Evolutionary conservation across 1,140 invertebrate genomes (phyloP).

Genomic region (Zaprionus ghesquierei): DNA sequence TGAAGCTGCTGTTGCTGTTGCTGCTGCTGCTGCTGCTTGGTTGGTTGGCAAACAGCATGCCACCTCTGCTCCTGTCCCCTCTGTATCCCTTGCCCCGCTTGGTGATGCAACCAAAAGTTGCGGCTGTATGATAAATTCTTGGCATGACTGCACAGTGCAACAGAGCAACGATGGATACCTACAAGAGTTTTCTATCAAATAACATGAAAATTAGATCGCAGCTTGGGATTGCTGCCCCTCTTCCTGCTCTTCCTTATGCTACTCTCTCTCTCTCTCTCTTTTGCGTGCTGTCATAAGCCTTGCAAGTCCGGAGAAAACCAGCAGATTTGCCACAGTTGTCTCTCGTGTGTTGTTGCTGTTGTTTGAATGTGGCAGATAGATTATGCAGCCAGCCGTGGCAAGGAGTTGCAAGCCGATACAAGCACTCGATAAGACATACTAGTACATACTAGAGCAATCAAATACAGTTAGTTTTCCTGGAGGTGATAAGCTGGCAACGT

Average conservation of each 20-base stretch:
- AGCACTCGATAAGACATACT: constrained; percentile 12
- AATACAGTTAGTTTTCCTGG: neutral
- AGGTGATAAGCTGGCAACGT: neutral
- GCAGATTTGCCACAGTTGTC: constrained; percentile 25
- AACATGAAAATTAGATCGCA: constrained; percentile 76
- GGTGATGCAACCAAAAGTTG: constrained; percentile 36
- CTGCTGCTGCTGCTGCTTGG: neutral
- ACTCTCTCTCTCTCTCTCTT: neutral
- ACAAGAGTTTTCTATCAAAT: constrained; percentile 74
- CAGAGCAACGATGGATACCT: constrained; percentile 29
- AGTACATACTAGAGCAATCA: constrained; percentile 12
- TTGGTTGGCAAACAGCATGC: constrained; percentile 31
- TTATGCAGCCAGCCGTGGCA: constrained; percentile 10
- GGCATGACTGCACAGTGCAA: constrained; percentile 46
- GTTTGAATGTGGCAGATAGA: constrained; percentile 10
- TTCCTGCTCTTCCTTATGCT: neutral
- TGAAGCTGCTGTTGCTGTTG: neutral
- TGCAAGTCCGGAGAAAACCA: constrained; percentile 18
- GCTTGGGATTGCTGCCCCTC: constrained; percentile 22
- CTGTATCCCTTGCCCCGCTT: no score
- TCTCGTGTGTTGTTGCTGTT: neutral
- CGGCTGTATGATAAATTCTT: constrained; percentile 67
- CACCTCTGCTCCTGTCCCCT: neutral
- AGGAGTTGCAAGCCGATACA: constrained; percentile 14
- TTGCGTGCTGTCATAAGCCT: constrained; percentile 53